A percentile compares a stretch with the other conserved stretches of the same genome.
Conservation (phyloP, 2,888 invertebrate species). For the Formica aserva region DNA sequence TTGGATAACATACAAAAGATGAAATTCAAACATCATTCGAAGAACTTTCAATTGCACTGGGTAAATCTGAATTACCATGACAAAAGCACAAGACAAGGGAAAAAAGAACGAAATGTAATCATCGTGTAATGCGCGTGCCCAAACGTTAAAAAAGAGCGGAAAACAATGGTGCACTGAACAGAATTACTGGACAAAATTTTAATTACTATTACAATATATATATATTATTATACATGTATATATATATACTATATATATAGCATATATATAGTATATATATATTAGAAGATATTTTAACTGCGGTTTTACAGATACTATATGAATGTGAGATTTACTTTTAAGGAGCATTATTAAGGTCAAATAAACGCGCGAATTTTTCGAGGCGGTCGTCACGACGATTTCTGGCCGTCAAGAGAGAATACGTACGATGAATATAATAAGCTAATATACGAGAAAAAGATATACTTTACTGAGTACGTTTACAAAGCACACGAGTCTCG, state of each 20-base stretch:
- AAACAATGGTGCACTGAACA: conserved; percentile 63
- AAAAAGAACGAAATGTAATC: neutral
- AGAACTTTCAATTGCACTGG: neutral
- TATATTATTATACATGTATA: too few species aligned
- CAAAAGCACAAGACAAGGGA: neutral
- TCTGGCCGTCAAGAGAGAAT: conserved; percentile 53
- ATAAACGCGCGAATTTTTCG: conserved; percentile 61
- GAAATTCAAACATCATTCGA: conserved; percentile 3
- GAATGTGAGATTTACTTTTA: conserved; percentile 82
- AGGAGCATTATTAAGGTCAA: conserved; percentile 71
- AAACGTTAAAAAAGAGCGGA: conserved; percentile 18
- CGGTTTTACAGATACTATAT: conserved; percentile 83
- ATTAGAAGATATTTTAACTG: conserved; percentile 82
- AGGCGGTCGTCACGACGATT: conserved; percentile 47
- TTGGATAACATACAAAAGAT: neutral
- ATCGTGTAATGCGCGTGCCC: neutral
- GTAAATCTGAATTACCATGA: conserved; percentile 48
- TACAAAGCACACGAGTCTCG: conserved; percentile 64
- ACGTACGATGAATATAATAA: conserved; percentile 25
- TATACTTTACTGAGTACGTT: conserved; percentile 82
- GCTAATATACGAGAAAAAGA: conserved; percentile 48
- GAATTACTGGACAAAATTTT: conserved; percentile 79
- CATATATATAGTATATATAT: conserved; percentile 63
- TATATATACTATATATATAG: conserved; percentile 69
- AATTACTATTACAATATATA: conserved; percentile 77